Evolutionary conservation across 1,140 invertebrate species (phyloP).

Genomic region (Eupeodes corollae): DNA sequence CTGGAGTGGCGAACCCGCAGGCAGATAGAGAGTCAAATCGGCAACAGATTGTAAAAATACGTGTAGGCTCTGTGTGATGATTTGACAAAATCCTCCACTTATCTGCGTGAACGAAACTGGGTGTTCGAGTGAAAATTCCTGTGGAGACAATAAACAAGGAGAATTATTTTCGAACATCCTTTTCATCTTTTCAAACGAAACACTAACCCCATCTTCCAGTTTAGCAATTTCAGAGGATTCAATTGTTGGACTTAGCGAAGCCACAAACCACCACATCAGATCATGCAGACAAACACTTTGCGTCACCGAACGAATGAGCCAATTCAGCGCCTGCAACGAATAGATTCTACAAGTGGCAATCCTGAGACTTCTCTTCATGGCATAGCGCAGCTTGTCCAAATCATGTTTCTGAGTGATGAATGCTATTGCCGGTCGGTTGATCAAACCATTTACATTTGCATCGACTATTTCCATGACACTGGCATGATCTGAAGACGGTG

Average conservation of each 20-base stretch:
- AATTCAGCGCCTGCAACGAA: constrained; percentile 79
- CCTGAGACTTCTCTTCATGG: constrained; percentile 73
- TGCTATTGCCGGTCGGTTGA: constrained; percentile 61
- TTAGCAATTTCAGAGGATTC: constrained; percentile 16
- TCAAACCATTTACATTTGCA: constrained; percentile 24
- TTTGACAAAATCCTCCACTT: constrained; percentile 66
- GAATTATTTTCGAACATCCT: background rate
- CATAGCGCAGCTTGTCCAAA: constrained; percentile 61
- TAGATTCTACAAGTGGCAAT: constrained; percentile 78
- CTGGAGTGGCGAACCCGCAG: constrained; percentile 74
- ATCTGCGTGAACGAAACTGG: constrained; percentile 69
- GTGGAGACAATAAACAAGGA: too few relatives aligned
- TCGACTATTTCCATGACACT: constrained; percentile 2
- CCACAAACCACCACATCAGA: constrained; percentile 90
- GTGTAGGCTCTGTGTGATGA: constrained; percentile 75
- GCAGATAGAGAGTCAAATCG: constrained; percentile 82
- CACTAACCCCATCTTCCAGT: constrained; percentile 21
- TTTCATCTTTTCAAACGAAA: too few relatives aligned
- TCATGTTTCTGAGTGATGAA: constrained; percentile 82
- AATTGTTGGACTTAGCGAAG: constrained; percentile 47
- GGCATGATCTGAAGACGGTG: constrained; percentile 1
- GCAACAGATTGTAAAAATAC: constrained; percentile 81
- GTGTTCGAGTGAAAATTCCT: constrained; percentile 58
- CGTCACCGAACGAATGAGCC: constrained; percentile 84
- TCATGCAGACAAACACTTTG: constrained; percentile 85